Conservation (phyloP, 2,888 invertebrate genomes). For the Operophtera brumata region DNA sequence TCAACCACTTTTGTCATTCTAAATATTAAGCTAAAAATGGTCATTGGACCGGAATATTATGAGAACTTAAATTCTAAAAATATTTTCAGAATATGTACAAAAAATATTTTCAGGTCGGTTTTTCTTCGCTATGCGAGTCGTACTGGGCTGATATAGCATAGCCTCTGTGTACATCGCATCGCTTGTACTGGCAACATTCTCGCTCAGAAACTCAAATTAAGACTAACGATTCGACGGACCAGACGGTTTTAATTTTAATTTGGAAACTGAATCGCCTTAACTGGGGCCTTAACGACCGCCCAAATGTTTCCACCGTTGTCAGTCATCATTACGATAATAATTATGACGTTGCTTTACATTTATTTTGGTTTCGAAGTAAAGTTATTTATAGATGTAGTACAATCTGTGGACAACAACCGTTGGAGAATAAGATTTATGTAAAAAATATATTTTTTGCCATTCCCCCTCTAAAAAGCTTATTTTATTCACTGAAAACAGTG, state of each 20-base stretch:
- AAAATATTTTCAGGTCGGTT: no score
- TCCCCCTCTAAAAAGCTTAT: no score
- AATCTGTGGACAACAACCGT: not conserved
- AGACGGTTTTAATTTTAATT: slow-evolving; percentile 76
- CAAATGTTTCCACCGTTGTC: slow-evolving; percentile 30
- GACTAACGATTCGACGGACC: slow-evolving; percentile 71
- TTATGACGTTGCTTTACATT: slow-evolving; percentile 23
- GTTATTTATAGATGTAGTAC: slow-evolving; percentile 1
- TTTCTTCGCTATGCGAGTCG: no score
- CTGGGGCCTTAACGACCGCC: slow-evolving; percentile 64
- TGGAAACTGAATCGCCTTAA: slow-evolving; percentile 68
- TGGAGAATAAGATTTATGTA: no score
- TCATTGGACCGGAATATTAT: no score
- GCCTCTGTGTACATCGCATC: slow-evolving; percentile 22
- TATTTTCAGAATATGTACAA: no score
- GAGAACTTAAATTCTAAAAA: no score
- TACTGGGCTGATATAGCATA: no score
- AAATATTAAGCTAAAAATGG: no score
- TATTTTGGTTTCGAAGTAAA: slow-evolving; percentile 16
- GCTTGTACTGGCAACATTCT: slow-evolving; percentile 32
- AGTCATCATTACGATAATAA: slow-evolving; percentile 32
- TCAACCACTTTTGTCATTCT: no score
- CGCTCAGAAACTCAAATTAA: slow-evolving; percentile 69
- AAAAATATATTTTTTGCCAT: no score
- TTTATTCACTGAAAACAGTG: no score